phyloP scores from a whole-genome alignment of 1,140 invertebrate genomes.

The Trichonephila clavipes region DNA sequence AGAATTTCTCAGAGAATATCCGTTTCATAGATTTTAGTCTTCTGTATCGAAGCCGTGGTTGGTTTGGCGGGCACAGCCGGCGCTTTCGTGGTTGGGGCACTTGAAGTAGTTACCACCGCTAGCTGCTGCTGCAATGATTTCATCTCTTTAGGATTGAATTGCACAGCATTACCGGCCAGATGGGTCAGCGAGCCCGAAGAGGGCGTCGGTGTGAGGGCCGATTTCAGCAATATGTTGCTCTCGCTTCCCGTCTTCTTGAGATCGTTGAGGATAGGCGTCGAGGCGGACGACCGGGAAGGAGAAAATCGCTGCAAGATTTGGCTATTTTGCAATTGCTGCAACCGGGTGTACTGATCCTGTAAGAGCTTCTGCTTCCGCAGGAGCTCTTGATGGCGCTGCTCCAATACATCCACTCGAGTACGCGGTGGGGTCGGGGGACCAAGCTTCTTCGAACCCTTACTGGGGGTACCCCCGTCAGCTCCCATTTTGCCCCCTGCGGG shows the following conservation, averaged over 20 bases:
- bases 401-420: constrained; percentile 87
- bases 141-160: constrained; percentile 35
- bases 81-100: constrained; percentile 32
- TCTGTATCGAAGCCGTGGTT: constrained; percentile 56
- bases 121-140: constrained; percentile 78
- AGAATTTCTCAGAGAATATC: constrained; percentile 70
- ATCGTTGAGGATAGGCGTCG: constrained; percentile 83
- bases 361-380: constrained; percentile 91
- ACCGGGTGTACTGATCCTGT: constrained; percentile 92
- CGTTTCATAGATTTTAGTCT: constrained; percentile 77
- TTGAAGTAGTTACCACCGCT: constrained; percentile 69
- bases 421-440: constrained; percentile 68
- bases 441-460: constrained; percentile 67
- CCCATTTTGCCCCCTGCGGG: constrained; percentile 20
- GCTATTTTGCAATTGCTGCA: constrained; percentile 91
- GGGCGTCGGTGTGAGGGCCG: constrained; percentile 83
- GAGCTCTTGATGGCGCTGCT: constrained; percentile 92
- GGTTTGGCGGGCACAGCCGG: constrained; percentile 74
- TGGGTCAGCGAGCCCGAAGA: constrained; percentile 86
- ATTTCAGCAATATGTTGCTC: constrained; percentile 91
- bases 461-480: constrained; percentile 26
- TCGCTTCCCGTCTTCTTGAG: constrained; percentile 93
- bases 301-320: constrained; percentile 86
- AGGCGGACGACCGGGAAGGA: constrained; percentile 84
- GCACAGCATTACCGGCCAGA: constrained; percentile 82